Evolutionary conservation across 2,113 vertebrate genomes (phyloP), one percentile per base, ranked within the genome.

Genomic region (Festucalex cinctus): DNA sequence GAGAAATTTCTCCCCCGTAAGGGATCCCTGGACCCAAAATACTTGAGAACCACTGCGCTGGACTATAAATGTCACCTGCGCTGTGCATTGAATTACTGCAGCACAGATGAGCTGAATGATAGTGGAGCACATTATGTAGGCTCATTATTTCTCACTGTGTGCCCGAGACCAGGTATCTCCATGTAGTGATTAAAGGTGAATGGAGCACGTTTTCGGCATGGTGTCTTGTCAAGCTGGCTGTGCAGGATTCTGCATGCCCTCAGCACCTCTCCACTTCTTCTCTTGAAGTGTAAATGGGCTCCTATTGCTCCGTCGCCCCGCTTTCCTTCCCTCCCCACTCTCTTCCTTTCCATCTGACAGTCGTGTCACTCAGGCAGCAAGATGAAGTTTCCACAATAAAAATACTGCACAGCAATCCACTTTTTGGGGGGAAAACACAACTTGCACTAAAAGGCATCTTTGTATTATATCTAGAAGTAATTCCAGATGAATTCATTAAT

Each of bases 211-310:
- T 88, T n/a, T 39, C 83, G 74, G 75, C 28, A 51, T 57, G 61
- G 75, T 61, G 69, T 81, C 87, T 88, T 81, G 76, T 87, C 73
- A 73, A 74, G 63, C 79, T 54, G 76, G 65, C 81, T 79, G 75
- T 75, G 81, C 73, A 39, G 7, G 73, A 77, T 77, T 82, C 83
- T 41, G 69, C 78, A 77, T 67, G 76, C 84, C 82, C 78, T 83
- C 73, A 75, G 67, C 83, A 80, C 77, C 78, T 86, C 76, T 81
- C 70, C 26, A 70, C 81, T 78, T 81, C 72, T 59, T 75, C 88
- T 86, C 86, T 90, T 92, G 88, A 90, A 88, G 90, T 91, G 87
- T 86, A 91, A 92, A 92, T 91, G 70, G 77, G 65, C 68, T 87
- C 83, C 66, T 74, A 74, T 71, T 63, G 76, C 82, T 82, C 65